These are phyloP conservation scores for Drosophila putrida DNA, from an alignment of 2,888 invertebrate species.

Conservation along the genomic window DNA sequence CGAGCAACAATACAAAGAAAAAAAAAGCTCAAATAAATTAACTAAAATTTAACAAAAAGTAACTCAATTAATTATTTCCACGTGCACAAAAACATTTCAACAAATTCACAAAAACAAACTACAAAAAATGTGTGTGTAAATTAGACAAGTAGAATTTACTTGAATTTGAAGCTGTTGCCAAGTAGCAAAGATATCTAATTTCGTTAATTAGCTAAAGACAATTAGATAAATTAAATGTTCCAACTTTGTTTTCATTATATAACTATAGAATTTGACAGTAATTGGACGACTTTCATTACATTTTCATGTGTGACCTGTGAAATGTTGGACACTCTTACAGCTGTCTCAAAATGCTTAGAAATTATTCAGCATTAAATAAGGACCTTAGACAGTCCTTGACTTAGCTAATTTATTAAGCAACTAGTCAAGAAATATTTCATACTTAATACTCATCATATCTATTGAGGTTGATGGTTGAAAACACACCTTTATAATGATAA, in stretches of 20 bases:
- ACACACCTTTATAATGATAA: constrained; percentile 35
- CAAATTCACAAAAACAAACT: background rate
- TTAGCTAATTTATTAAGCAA: constrained; percentile 34
- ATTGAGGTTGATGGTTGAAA: constrained; percentile 14
- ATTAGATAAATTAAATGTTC: constrained; percentile 13
- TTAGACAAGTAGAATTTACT: background rate
- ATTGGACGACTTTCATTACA: constrained; percentile 3
- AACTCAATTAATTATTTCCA: background rate
- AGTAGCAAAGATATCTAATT: constrained; percentile 21
- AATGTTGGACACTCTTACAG: constrained; percentile 12
- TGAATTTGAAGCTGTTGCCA: constrained; percentile 11
- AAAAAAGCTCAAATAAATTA: constrained; percentile 8
- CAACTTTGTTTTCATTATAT: constrained; percentile 8
- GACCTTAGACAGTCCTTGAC: background rate
- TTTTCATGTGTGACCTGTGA: constrained; percentile 29
- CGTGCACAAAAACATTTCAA: constrained; percentile 1
- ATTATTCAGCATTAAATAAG: constrained; percentile 12
- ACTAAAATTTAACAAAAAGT: constrained; percentile 8
- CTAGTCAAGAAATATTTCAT: constrained; percentile 11
- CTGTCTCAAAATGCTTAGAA: constrained; percentile 16
- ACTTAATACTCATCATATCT: constrained; percentile 7
- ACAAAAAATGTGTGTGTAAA: background rate
- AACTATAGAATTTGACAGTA: constrained; percentile 1
- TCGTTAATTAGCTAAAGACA: constrained; percentile 26
- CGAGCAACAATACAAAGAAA: constrained; percentile 5